A percentile compares a stretch with the other conserved stretches of the same genome.
These are phyloP conservation scores for Lucifuga dentata DNA, from an alignment of 2,113 vertebrate genomes.

Conservation along the genomic window DNA sequence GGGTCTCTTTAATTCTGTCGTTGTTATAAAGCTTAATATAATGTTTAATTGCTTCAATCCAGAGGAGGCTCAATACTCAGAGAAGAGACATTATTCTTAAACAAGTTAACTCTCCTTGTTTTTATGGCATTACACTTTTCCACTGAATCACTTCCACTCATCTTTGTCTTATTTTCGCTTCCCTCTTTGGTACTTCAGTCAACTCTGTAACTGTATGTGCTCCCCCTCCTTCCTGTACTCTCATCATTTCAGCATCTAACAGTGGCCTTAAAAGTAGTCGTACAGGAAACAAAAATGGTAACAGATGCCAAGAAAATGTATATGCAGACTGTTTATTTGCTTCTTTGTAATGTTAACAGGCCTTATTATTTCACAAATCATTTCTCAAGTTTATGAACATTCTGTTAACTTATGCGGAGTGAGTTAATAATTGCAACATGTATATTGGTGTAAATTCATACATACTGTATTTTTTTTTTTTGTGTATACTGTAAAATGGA, in stretches of 20 bases:
- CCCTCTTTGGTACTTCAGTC: constrained; percentile 53
- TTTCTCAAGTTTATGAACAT: not conserved
- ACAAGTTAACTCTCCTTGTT: not conserved
- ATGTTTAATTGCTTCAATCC: not conserved
- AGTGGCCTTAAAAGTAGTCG: constrained; percentile 30
- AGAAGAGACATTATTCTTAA: not conserved
- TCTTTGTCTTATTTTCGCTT: constrained; percentile 11
- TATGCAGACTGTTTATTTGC: too few relatives aligned
- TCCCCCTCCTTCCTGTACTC: constrained; percentile 19
- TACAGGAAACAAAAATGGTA: not conserved
- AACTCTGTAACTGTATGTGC: constrained; percentile 29
- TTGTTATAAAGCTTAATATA: constrained; percentile 3
- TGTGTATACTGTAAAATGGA: constrained; percentile 19
- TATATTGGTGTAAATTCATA: not conserved
- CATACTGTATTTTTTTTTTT: constrained; percentile 7
- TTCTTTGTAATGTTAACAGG: too few relatives aligned
- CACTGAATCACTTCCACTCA: constrained; percentile 3
- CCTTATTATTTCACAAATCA: too few relatives aligned
- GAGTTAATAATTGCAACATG: not conserved
- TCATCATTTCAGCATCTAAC: constrained; percentile 33
- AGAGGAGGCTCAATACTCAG: not conserved
- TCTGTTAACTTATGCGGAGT: not conserved
- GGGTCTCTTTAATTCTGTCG: not conserved
- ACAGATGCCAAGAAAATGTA: not conserved
- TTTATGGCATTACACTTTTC: constrained; percentile 27